Evolutionary conservation across 2,113 vertebrate species (phyloP).

Genomic region (Tenrec ecaudatus): DNA sequence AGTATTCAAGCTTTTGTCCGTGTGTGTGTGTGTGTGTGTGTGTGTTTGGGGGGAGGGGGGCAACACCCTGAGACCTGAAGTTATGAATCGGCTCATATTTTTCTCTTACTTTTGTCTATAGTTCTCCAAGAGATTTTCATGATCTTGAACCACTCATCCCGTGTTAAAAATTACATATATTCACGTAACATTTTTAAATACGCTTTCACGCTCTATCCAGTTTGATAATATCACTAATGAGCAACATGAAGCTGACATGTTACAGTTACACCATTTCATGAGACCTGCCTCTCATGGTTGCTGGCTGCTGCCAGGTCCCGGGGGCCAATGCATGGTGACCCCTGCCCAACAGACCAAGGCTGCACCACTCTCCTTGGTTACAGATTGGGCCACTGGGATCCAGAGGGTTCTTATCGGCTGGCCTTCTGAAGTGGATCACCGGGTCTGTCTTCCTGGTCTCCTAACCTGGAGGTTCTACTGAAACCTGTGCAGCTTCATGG

Average conservation of each 20-base stretch:
- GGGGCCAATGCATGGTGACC: not conserved
- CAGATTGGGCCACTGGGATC: not conserved
- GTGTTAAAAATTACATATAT: not conserved
- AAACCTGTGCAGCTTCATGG: not conserved
- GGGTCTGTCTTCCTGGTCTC: not conserved
- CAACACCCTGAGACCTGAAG: not conserved
- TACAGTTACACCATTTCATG: not conserved
- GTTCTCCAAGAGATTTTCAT: not conserved
- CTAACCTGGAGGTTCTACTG: not conserved
- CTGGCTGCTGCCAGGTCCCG: not conserved
- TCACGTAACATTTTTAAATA: not conserved
- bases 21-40: not conserved
- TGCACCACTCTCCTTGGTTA: not conserved
- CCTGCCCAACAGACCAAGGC: not conserved
- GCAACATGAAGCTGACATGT: too few relatives aligned
- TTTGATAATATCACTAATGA: not conserved
- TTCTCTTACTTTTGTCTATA: not conserved
- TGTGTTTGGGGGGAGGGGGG: rapidly evolving
- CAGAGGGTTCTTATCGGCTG: not conserved
- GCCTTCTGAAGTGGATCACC: not conserved
- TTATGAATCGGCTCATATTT: not conserved
- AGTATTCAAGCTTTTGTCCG: not conserved
- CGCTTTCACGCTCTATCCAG: not conserved
- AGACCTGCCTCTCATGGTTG: not conserved
- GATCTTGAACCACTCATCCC: not conserved